Evolutionary conservation across 37 sponge, comb jelly and placozoan genomes (phyloP).

Genomic region (Corticium candelabrum): DNA sequence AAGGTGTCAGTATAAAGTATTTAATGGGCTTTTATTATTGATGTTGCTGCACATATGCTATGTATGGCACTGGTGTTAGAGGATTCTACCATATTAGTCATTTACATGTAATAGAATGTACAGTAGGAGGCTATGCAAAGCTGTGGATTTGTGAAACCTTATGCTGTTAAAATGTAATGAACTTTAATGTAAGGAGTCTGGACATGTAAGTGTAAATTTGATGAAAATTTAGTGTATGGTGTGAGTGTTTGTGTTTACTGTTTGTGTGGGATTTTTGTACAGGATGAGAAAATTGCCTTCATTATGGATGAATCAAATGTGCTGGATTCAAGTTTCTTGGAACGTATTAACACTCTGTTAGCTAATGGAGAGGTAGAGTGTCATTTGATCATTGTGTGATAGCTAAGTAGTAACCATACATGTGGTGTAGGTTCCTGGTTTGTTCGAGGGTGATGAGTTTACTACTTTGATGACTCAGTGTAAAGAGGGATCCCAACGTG

Average conservation of each 20-base stretch:
- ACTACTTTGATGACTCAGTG: conserved; percentile 94
- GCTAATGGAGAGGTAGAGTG: conserved; percentile 89
- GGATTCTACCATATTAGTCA: not conserved
- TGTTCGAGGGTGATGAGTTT: conserved; percentile 95
- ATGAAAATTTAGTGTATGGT: not conserved
- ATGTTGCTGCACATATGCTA: not conserved
- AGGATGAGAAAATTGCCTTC: conserved; percentile 91
- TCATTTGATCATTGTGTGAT: not conserved
- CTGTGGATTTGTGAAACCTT: too few relatives aligned
- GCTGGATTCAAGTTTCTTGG: conserved; percentile 87
- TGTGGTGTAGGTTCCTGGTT: conserved; percentile 79
- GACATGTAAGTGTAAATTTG: too few relatives aligned
- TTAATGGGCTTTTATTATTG: not conserved
- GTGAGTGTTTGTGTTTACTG: not conserved
- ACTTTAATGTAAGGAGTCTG: too few relatives aligned
- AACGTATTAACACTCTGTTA: conserved; percentile 92
- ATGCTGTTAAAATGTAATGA: too few relatives aligned
- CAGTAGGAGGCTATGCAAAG: too few relatives aligned
- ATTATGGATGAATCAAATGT: conserved; percentile 94
- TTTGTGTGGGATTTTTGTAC: not conserved
- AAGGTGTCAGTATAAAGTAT: not conserved
- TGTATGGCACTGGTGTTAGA: not conserved
- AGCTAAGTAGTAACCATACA: not conserved
- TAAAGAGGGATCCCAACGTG: conserved; percentile 91
- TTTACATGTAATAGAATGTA: not conserved